Base-by-base conservation (phyloP, 2,797 vertebrate genomes). In the Premnoplex brunnescens region DNA sequence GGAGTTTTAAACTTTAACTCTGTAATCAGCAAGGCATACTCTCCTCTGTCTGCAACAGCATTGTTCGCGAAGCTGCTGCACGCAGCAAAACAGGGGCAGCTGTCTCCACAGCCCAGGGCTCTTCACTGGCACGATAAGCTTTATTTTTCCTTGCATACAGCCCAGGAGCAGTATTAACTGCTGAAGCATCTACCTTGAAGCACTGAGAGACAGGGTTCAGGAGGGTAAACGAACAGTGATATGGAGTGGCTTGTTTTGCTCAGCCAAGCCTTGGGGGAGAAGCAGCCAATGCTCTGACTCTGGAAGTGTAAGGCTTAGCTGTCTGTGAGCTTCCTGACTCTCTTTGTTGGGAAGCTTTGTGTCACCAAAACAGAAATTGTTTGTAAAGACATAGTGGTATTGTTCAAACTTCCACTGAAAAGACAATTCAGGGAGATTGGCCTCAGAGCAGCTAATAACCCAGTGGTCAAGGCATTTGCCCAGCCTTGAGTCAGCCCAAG, bases 151-250 rank as follows among this genome's bases (percentile, higher is more conserved):
- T 74, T 76, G 62, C 72, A 64, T 44, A 52, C 59, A 59, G 59
- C 80, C 76, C 63, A 71, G 51, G 62, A 93, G 54, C 64, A 32
- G 54, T 68, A 82, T 36, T 56, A 95, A 94, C 87, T 76, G 92
- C 93, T 96, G 91, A 86, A 88, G 71, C 63, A 73, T 96, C 82
- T 62, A 63, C 82, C 91, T 84, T 52, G 76, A 80, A 94, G 92
- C 88, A 75, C 64, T 48, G 71, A 86, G 71, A 79, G 88, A 71
- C 54, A 89, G 56, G 59, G 93, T 88, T 96, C 94, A 93, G 72
- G 64, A 95, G 94, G 91, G 90, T 90, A 96, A 97, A 85, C 0
- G 64, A 92, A 81, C 62, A 87, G 88, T 37, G 92, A 91, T 69
- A 85, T 0, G 20, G 63, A 89, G 71, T 72, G 78, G 79, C 69